Base-by-base conservation (phyloP, 2,888 invertebrate species). In the Spodoptera picta region DNA sequence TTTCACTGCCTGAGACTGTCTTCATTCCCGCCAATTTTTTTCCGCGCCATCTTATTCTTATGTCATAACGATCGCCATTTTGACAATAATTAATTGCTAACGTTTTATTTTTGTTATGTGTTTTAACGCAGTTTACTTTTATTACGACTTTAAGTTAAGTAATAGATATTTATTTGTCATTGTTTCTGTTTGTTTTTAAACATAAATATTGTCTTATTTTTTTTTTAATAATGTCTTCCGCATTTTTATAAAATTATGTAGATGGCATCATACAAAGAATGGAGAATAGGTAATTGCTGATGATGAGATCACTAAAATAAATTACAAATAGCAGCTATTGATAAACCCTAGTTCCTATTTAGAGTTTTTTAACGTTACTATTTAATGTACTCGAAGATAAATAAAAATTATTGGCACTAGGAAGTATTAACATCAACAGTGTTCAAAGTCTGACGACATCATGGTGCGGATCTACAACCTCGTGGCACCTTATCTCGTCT, bases 41-140 rank as follows among this genome's bases (percentile, higher is more conserved):
- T 63, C 27, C 56, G 47, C 47, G 27, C 27, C 60, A 74, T 77
- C 75, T 70, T 69, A 55, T 43, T 58, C 46, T 83, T 81, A 64
- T 69, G 58, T 80, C 71, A 83, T 77, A 80, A 79, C 77, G 54
- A 61, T 44, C 45, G 44, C 42, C 2, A 23, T 51, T 74, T 73
- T 75, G 79, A 73, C 83, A 81, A 75, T 66, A 71, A 72, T 19
- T 80, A 79, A 79, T 75, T 76, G 79, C 50, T 9, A 54, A 53
- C 62, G 48, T 68, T 36, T 71, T 45, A 46, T 64, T 77, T 74
- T 61, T 74, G 54, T 68, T 62, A 66, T 54, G 62, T 65, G 64
- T 75, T 65, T 64, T 36, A 74, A 66, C 73, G 68, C 70, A 73
- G 75, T 77, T 74, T 74, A 70, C 63, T 53, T 55, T 46, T 65